Base-by-base conservation (phyloP, 2,797 vertebrate species). In the Oreortyx pictus region DNA sequence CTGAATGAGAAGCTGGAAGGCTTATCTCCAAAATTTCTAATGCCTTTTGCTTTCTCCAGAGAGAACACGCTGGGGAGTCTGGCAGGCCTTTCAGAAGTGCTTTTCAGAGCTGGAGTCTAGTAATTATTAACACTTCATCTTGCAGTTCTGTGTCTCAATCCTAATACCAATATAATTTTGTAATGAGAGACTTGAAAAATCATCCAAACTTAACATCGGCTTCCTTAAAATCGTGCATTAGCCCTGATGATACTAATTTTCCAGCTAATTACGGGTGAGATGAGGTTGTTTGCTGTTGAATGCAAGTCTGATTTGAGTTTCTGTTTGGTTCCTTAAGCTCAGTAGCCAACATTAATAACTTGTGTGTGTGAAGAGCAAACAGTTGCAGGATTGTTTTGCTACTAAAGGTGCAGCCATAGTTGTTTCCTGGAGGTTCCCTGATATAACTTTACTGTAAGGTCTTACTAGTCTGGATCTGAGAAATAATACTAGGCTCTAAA, bases 121-220 rank as follows among this genome's bases (percentile, higher is more conserved):
- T 91, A 86, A 67, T 78, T 95, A 71, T 78, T 95, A 59, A 33
- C 49, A 82, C 72, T 95, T 79, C 43, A 86, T 95, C 2, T 80
- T 79, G 44, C 37, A 33, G 41, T 54, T 86, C 37, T 80, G 27
- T 91, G 94, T 65, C 90, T 94, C 91, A 93, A n/a, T 90, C 33
- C 33, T 79, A 92, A 90, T 92, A 65, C 78, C 8, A 2, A 23
- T 79, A 44, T 72, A 57, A 59, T 76, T 92, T 65, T 89, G 81
- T 87, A 89, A 90, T 77, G 54, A 88, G 84, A 54, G 82, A 61
- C 72, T n/a, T 89, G 37, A 80, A 47, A 89, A 80, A 72, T 61
- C 47, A 77, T 68, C 65, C 59, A 75, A 7, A 56, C 3, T 60
- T 86, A 82, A 47, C 16, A 17, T 8, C 70, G 17, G 10, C 50